Base-by-base conservation (phyloP, 1,140 invertebrate species). In the Aphidius ervi region DNA sequence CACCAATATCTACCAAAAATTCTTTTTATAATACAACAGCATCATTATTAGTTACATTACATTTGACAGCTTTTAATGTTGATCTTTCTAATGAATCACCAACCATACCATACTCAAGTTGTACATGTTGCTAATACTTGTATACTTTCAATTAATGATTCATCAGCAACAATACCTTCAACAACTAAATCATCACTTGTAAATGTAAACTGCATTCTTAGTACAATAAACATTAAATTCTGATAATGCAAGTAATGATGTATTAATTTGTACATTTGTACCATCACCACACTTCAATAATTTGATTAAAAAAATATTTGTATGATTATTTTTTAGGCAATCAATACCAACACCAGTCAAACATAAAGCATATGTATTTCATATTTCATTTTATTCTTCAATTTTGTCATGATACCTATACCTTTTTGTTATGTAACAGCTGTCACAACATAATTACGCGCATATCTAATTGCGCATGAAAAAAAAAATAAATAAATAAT, bases 21-120 rank as follows among this genome's bases (percentile, higher is more conserved):
- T 88, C 86, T 79, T 88, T 89, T 71, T 90, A 91, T n/a, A 96
- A 95, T 65, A 98, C 89, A 5, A 99, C 94, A 67, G 91, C 91
- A 73, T 99, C 95, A 66, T 88, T 86, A 86, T 96, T 98, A 0
- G 95, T 98, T 1, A 99, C 81, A 74, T 86, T 95, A 96, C 97
- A 99, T 69, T 98, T 95, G 49, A 97, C 87, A 50, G 97, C 95
- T 50, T 88, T 89, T 6, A 99, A 79, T 3, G 94, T 97, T 1
- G 95, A 96, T 82, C 99, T 99, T 79, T 99, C 98, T 56, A 99
- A 79, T 0, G 98, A 98, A 86, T 99, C 95, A 1, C 95, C 95
- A 5, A 98, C 94, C 37, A 98, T 82, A 10, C 93, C 93, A 69
- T 99, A 96, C 56, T 99, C 97, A 57, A 99, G 80, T 76, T 97